Base-by-base conservation (phyloP, 2,113 vertebrate species). In the Climacteris rufus region DNA sequence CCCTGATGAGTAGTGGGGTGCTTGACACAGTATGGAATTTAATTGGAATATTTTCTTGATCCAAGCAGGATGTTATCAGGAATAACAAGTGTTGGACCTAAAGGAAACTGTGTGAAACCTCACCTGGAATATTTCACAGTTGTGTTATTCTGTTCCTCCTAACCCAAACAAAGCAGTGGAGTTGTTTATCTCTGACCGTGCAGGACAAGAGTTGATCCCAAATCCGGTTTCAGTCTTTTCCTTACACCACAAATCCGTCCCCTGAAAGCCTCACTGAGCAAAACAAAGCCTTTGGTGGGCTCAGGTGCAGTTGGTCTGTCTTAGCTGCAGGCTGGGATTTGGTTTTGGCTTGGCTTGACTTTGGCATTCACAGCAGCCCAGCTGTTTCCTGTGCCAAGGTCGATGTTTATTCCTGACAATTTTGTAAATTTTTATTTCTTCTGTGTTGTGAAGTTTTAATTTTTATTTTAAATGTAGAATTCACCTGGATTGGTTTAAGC, bases 141-240 rank as follows among this genome's bases (percentile, higher is more conserved):
- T 31, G 72, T 57, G 85, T 37, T 60, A 64, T 10, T 86, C 89
- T 63, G 47, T 91, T 79, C 94, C 86, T 53, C 28, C 77, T 82
- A 54, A 92, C 25, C 28, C 89, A 91, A 97, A 95, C 93, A 84
- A 45, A 75, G 9, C 21, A 10, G 47, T 16, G 9, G 39, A 28
- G 1, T 6, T 68, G 80, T 94, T 94, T 89, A 82, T 52, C 86
- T 56, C 60, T 14, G 60, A 65, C 30, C 44, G 8, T 0, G 42
- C 39, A 63, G 72, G 75, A 79, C 49, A 65, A 11, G 66, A 50
- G 27, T 6, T 5, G 24, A 10, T 60, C 84, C 85, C 66, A 75
- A 63, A 93, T 40, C 37, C 4, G 33, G 47, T 84, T 63, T 72
- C 71, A 71, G 11, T 3, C 59, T 42, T 75, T 44, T 25, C 23